phyloP scores from a whole-genome alignment of 2,888 invertebrate genomes.

The Cristatella mucedo region DNA sequence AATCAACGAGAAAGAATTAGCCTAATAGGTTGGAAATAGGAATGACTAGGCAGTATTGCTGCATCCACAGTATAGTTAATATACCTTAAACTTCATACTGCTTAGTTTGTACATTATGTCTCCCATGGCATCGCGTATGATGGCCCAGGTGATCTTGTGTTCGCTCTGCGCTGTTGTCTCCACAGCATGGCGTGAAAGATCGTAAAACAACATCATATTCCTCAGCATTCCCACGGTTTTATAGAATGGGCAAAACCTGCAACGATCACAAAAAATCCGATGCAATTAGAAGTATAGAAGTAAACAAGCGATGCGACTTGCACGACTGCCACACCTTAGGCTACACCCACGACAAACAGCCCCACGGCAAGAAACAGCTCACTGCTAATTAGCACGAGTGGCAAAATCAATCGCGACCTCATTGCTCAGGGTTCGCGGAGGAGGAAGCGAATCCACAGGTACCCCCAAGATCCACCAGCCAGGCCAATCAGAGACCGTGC shows the following conservation, averaged over 20 bases:
- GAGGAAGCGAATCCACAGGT: no score
- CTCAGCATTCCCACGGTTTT: slow-evolving; percentile 97
- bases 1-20: no score
- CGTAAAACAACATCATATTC: slow-evolving; percentile 96
- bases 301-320: not conserved
- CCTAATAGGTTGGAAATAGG: no score
- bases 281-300: not conserved
- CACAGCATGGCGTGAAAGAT: slow-evolving; percentile 90
- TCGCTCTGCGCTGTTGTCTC: slow-evolving; percentile 96
- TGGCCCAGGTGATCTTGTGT: slow-evolving; percentile 95
- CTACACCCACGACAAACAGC: not conserved
- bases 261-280: slow-evolving; percentile 6
- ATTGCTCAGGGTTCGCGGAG: no score
- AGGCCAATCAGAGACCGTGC: no score
- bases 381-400: no score
- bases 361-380: no score
- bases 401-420: no score
- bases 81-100: slow-evolving; percentile 96
- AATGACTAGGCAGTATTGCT: no score
- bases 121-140: slow-evolving; percentile 90
- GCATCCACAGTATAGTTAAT: no score
- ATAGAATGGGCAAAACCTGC: slow-evolving; percentile 94
- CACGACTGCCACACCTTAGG: not conserved
- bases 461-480: no score
- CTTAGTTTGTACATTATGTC: slow-evolving; percentile 85